Evolutionary conservation across 2,888 invertebrate species (phyloP).

Genomic region (Spicauda simplicius): DNA sequence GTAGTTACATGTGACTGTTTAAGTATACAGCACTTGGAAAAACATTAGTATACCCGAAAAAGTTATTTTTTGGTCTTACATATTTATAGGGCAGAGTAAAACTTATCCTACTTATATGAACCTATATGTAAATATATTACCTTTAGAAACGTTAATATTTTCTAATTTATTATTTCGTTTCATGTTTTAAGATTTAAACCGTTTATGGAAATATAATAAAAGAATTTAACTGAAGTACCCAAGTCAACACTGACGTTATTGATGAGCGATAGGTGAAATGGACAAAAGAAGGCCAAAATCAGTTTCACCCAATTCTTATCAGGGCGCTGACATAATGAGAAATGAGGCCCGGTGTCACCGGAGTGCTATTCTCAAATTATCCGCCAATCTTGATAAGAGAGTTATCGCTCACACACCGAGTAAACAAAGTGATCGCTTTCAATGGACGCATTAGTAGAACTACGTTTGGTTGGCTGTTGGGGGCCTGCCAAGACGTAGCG

Average conservation of each 20-base stretch:
- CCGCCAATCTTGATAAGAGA: constrained; percentile 42
- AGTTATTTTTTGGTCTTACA: no score
- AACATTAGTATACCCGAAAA: no score
- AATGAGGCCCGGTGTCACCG: constrained; percentile 39
- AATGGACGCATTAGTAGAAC: constrained; percentile 70
- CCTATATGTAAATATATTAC: no score
- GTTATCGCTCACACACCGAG: constrained; percentile 40
- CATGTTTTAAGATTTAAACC: not conserved
- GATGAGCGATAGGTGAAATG: constrained; percentile 28
- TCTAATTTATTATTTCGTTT: not conserved
- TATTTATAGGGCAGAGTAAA: no score
- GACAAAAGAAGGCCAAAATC: constrained; percentile 40
- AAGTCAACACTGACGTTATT: constrained; percentile 13
- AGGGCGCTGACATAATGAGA: constrained; percentile 43
- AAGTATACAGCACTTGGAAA: no score
- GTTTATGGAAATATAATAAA: not conserved
- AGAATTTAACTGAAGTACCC: not conserved
- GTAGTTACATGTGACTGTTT: not conserved
- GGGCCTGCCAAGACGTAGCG: constrained; percentile 28
- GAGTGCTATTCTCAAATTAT: constrained; percentile 41
- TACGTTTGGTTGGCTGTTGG: constrained; percentile 53
- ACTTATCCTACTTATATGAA: no score
- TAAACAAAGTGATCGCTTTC: constrained; percentile 55
- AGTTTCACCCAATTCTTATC: constrained; percentile 42
- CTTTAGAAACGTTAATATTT: not conserved